Base-by-base conservation (phyloP, 2,888 invertebrate genomes). In the Polymixis flavicincta region DNA sequence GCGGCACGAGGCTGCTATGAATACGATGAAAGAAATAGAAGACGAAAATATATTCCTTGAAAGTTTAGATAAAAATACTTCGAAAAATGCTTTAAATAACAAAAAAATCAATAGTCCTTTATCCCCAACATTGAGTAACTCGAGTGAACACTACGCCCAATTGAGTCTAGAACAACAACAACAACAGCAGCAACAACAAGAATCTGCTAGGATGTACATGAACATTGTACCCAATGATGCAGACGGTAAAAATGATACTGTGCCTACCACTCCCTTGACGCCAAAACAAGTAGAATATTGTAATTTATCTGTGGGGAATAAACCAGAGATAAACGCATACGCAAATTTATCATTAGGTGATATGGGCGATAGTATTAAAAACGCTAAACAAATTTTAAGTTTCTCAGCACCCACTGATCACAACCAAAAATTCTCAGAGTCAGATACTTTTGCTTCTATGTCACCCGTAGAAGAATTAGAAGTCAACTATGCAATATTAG, bases 401-500 rank as follows among this genome's bases (percentile, higher is more conserved):
- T 92, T 90, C 60, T 90, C 89, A 65, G 63, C 84, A 61, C 84
- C 87, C 25, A 83, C 86, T 66, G 95, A 95, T 68, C 88, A 92
- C 71, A 90, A 91, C 74, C 94, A 94, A 57, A 96, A 95, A 85
- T 93, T 90, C 84, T 95, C 95, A 6, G 96, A 96, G 85, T 95
- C 94, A n/a, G 96, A 96, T 78, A 95, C 94, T 52, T 93, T 94
- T 79, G 90, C 93, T 25, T 95, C 95, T 25, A 91, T 96, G 92
- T 94, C 96, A 64, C 94, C 95, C 48, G 92, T 95, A 45, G 93
- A 95, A 89, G 93, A 95, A 83, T 82, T 94, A 78, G 93, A 95
- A 91, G 93, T 98, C 1, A 98, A 98, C 92, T 99, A 98, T 94
- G 98, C 98, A 9, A 97, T 98, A 83, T 95, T 98, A 83, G 98